Percentiles rank a stretch among this genome's conserved stretches.
Conservation (phyloP, 2,113 vertebrate genomes). For the Crotophaga sulcirostris region DNA sequence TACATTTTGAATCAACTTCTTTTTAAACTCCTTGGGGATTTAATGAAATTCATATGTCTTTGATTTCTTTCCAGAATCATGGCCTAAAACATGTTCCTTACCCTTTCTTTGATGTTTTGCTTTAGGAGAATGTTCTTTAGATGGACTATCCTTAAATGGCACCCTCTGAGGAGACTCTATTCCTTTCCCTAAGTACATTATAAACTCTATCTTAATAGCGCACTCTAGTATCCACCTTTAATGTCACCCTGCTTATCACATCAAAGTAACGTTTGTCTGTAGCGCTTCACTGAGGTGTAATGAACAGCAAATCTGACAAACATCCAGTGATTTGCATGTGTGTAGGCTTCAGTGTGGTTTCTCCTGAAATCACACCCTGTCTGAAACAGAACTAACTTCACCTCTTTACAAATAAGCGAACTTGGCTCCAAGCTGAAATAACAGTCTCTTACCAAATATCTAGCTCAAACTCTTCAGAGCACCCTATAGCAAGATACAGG, state of each 20-base stretch:
- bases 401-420: neutral
- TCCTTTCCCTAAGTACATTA: slow-evolving; percentile 3
- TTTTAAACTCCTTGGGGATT: slow-evolving; percentile 5
- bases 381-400: neutral
- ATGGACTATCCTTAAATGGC: slow-evolving; percentile 43
- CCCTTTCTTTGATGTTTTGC: slow-evolving; percentile 56
- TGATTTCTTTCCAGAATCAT: slow-evolving; percentile 49
- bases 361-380: neutral
- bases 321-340: neutral
- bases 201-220: neutral
- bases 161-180: neutral
- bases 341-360: neutral
- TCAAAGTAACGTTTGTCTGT: neutral
- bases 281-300: neutral
- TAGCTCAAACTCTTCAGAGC: neutral
- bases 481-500: neutral
- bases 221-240: neutral
- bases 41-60: slow-evolving; percentile 41
- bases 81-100: slow-evolving; percentile 21
- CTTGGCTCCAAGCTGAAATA: neutral
- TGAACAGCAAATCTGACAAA: neutral
- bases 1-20: neutral
- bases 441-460: neutral
- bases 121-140: slow-evolving; percentile 48
- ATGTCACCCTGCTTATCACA: neutral